Evolutionary conservation across 2,888 invertebrate genomes (phyloP).

Genomic region (Dugesia japonica): DNA sequence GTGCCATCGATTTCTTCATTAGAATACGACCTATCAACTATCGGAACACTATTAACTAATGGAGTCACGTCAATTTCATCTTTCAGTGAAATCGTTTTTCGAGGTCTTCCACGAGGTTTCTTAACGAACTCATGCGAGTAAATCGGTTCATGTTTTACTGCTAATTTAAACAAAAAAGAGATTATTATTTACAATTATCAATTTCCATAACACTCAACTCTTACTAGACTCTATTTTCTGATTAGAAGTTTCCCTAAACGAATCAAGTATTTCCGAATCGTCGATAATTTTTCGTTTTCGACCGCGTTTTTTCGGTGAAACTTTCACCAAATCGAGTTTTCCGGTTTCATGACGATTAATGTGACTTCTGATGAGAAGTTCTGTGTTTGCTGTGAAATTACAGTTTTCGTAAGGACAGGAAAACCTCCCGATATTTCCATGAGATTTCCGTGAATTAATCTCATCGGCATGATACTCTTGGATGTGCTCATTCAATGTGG

Average conservation of each 20-base stretch:
- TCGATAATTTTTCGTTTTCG: not conserved
- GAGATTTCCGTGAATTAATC: not conserved
- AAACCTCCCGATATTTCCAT: conserved; percentile 4
- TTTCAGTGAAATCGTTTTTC: not conserved
- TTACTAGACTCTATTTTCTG: too few relatives aligned
- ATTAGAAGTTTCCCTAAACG: not conserved
- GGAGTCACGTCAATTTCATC: too few relatives aligned
- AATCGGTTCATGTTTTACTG: not conserved
- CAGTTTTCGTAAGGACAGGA: not conserved
- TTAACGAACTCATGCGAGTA: not conserved
- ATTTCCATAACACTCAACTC: too few relatives aligned
- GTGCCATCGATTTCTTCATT: too few relatives aligned
- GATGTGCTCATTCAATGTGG: not conserved
- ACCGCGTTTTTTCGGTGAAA: not conserved
- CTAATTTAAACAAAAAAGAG: too few relatives aligned
- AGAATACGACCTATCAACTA: too few relatives aligned
- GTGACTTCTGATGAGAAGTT: not conserved
- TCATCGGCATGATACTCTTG: not conserved
- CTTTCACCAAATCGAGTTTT: not conserved
- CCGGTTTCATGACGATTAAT: not conserved
- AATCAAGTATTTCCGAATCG: not conserved
- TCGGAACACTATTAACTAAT: too few relatives aligned
- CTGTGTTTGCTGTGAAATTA: conserved; percentile 12
- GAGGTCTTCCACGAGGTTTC: not conserved
- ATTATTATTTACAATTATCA: too few relatives aligned